Base-by-base conservation (phyloP, 2,888 invertebrate genomes). In the Erebia epiphron region DNA sequence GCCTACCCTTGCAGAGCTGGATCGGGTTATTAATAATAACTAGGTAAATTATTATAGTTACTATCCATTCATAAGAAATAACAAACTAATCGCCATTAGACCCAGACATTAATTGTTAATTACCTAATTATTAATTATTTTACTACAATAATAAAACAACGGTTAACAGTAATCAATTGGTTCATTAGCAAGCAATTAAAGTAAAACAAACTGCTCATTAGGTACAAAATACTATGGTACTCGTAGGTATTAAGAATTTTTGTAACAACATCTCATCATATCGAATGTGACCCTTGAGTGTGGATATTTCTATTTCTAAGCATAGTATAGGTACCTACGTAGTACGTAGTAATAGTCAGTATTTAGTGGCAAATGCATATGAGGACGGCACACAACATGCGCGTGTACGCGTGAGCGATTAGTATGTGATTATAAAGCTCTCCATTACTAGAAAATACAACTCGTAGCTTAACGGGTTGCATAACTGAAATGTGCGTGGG, bases 261-360 rank as follows among this genome's bases (percentile, higher is more conserved):
- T 18, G 49, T 62, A 8, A 14, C 21, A 49, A 49, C 21, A 49
- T 49, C 14, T 49, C 49, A 62, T 62, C 62, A 21, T 35, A 14
- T 13, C 11, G 11, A 26, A 21, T 62, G 62, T 21, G 21, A 21
- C 62, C 62, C 9, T n/a, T 46, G 46, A 10, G 46, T 49, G 14
- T 46, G 62, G 62, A 21, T 62, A 49, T 46, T 46, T 61, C 61
- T 61, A 62, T 46, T 61, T 61, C 61, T 61, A 62, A 49, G 49
- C 49, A 62, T 35, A 7, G 35, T 35, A 35, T 5, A 7, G 35
- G 35, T 35, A 26, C 26, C 26, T 26, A 26, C 26, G 26, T 26
- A 26, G 26, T 26, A 26, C 26, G 26, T 26, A 35, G 35, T 35
- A 35, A 35, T 35, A 35, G 35, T 7, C 7, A 26, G 26, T 26